A percentile compares a stretch with the other conserved stretches of the same genome.
phyloP scores from a whole-genome alignment of 2,797 vertebrate species.

The Coilia nasus region DNA sequence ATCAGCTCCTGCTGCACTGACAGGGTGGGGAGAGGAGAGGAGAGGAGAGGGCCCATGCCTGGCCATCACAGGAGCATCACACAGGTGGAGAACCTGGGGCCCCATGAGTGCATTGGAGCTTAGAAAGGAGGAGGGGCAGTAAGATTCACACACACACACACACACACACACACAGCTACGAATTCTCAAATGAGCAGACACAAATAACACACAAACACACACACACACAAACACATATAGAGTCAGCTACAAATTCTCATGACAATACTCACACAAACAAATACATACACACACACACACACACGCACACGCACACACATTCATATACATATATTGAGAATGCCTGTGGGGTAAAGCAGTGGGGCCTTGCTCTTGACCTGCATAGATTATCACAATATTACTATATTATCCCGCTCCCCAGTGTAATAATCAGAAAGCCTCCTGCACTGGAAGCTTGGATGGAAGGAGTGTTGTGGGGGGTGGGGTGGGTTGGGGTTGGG shows the following conservation, averaged over 20 bases:
- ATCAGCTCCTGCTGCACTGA: not conserved
- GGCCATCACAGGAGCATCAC: not conserved
- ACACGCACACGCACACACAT: conserved; percentile 24
- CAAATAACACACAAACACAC: conserved; percentile 5
- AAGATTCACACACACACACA: not conserved
- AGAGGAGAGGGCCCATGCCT: not conserved
- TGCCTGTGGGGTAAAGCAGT: conserved; percentile 29
- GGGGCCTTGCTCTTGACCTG: conserved; percentile 45
- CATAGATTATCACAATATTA: conserved; percentile 53
- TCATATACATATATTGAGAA: conserved; percentile 18
- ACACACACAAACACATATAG: not conserved
- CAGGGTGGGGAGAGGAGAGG: not conserved
- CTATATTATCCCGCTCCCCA: conserved; percentile 50
- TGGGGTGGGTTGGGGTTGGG: not conserved
- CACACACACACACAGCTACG: conserved; percentile 18
- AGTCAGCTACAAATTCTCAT: not conserved
- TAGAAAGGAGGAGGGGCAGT: not conserved
- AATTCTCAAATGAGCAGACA: no score
- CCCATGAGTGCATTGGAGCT: not conserved
- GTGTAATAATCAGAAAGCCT: conserved; percentile 51
- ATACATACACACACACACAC: conserved; percentile 1
- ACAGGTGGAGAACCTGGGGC: not conserved
- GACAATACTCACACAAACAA: not conserved
- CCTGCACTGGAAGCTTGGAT: not conserved
- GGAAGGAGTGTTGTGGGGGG: no score